Evolutionary conservation across 1,140 invertebrate genomes (phyloP), one percentile per base, ranked within the genome.

Genomic region (Chelonus insularis): DNA sequence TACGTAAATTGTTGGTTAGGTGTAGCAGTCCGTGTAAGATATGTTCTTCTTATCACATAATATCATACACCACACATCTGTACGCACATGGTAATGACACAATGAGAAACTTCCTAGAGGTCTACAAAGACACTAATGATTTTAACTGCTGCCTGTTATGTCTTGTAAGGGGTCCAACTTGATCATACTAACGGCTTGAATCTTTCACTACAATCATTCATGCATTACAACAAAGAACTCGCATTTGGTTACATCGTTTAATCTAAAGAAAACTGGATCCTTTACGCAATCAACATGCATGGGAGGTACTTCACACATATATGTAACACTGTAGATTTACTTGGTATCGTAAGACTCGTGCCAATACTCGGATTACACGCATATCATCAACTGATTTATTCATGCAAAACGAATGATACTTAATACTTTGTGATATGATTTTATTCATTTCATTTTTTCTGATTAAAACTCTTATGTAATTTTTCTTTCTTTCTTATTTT

Each of bases 241-340:
- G 14, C 14, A 14, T 29, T 29, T 4, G 7, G 25, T 29, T 45
- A 45, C 41, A 45, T 18, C 14, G 1, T 3, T 59, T 72, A 68
- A 72, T 68, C 70, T 59, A 66, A 64, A 68, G 68, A 70, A 70
- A 67, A 60, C 63, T 32, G 66, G 62, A 66, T 68, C 61, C 62
- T 25, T 69, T 69, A 64, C 65, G 66, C 62, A 68, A 72, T 60
- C 43, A 60, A 57, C 63, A 50, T 57, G 57, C 62, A 62, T n/a
- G n/a, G n/a, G n/a, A n/a, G n/a, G 64, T 63, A 64, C 23, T 34
- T 5, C 45, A 36, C 9, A 14, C 20, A 18, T 25, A 14, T 48
- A 45, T 21, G 21, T 23, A 14, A 25, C 25, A 4, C 25, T 25
- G 21, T 18, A 48, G 11, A n/a, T 25, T 18, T 48, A 6, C 41